Conservation (phyloP, 2,113 vertebrate species). For the human (Homo sapiens) region GRCh38 chr13:108906501-108907000, state of each 20-base stretch:
- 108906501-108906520: neutral
- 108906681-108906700: rapidly evolving
- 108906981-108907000: neutral
- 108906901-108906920: neutral
- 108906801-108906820: neutral
- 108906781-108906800: neutral
- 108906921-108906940: neutral
- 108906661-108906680: neutral
- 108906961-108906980: neutral
- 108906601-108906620: neutral
- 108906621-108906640: neutral
- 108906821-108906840: neutral
- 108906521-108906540: neutral
- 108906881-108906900: rapidly evolving
- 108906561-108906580: neutral
- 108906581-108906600: neutral
- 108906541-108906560: neutral
- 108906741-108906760: neutral
- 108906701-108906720: neutral
- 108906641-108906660: neutral
- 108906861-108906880: neutral
- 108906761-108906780: neutral
- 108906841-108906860: no score
- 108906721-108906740: rapidly evolving
- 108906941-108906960: neutral